Base-by-base conservation (phyloP, 2,888 invertebrate genomes). In the Hanleya hanleyi region DNA sequence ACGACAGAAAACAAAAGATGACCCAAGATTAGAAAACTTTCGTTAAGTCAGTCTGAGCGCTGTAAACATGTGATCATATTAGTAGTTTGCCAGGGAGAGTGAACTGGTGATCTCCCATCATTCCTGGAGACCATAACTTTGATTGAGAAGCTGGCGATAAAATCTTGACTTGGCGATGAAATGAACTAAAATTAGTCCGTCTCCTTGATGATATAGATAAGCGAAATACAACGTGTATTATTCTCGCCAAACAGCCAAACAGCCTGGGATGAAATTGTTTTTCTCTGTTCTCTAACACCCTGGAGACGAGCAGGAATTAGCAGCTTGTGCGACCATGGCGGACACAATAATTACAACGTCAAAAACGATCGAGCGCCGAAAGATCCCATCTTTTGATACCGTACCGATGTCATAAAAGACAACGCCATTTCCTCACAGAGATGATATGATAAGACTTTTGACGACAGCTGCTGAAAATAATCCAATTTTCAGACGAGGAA, bases 161-260 rank as follows among this genome's bases (percentile, higher is more conserved):
- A 57, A 57, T 57, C 57, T 57, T 29, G 57, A 57, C 57, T 57
- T 57, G 57, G 57, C 57, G 57, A 29, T 57, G 57, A 57, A 57
- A 57, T 57, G 57, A 57, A 57, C 57, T 57, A 29, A 57, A 57
- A 57, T 57, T 57, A 57, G 57, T 57, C 47, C 9, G 57, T 57
- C 57, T 32, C 22, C 29, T 4, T 26, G 22, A 57, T 57, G 2
- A 22, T 29, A 57, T 22, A 4, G 57, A 57, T 57, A 57, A 29
- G 22, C 22, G 12, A 32, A 57, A 29, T 29, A 57, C 57, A 29
- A 57, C 57, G 29, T 29, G 32, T 29, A 57, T 29, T 29, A 22
- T 32, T 29, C 57, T 29, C 15, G 4, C 7, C 22, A 57, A 57
- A 29, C 12, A 29, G 2, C n/a, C n/a, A n/a, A n/a, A n/a, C n/a